Base-by-base conservation (phyloP, 2,888 invertebrate genomes). In the Calameuta pallipes region DNA sequence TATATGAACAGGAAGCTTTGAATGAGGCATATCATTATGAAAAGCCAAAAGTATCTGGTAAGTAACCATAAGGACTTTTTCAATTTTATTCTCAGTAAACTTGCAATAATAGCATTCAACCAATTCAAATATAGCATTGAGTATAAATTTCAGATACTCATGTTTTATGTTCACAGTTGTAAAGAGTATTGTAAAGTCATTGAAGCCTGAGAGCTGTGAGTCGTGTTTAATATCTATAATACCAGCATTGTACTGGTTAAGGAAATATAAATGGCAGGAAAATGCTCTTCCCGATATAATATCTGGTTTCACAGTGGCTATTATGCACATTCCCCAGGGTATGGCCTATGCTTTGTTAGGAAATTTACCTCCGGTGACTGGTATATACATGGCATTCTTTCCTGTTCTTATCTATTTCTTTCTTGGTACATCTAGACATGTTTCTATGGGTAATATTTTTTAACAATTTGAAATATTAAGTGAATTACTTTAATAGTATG, bases 241-340 rank as follows among this genome's bases (percentile, higher is more conserved):
- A 73, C 95, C 95, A n/a, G 93, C 93, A 6, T 80, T 94, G 23
- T 93, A 92, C 82, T 95, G 95, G 95, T 87, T 95, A 33, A 93
- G 93, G 69, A 92, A 93, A 76, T 95, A 95, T 90, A 93, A 93
- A 74, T 93, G 94, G 91, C 93, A 92, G 83, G 91, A 92, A 35
- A 93, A 95, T 88, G 91, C 96, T 11, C 80, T 94, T 0, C 92
- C 94, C n/a, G 97, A 98, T 91, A 87, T 96, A 15, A 94, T 96
- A 73, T 94, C 97, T n/a, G 97, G 97, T 1, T 92, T 96, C 73
- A 97, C 97, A 0, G 96, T 97, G 4, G 97, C 96, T 69, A 94
- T 97, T 77, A 96, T 97, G 95, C 96, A 97, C 87, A 96, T 97
- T 86, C 97, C 97, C 0, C 97, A 97, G 93, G 96, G 95, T 90